These are phyloP conservation scores for Brachionus paranguensis DNA, from an alignment of 1,140 invertebrate genomes.

Conservation along the genomic window DNA sequence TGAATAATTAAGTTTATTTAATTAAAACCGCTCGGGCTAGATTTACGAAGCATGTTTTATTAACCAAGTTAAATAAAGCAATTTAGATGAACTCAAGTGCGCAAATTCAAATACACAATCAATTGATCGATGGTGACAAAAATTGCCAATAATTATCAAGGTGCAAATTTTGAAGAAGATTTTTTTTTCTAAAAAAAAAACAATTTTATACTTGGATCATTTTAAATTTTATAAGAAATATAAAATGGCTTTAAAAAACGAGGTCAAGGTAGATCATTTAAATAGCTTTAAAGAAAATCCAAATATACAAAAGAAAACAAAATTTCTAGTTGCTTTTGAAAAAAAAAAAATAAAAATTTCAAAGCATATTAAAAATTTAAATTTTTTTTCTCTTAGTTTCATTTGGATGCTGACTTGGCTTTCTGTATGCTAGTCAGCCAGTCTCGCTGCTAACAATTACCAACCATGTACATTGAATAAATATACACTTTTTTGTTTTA, in stretches of 20 bases:
- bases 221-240: not conserved
- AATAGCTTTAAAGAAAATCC: not conserved
- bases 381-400: not conserved
- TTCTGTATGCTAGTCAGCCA: not conserved
- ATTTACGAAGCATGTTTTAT: not conserved
- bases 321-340: not conserved
- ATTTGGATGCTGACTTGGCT: conserved; percentile 22
- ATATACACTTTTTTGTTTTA: not conserved
- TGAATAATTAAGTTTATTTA: not conserved
- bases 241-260: not conserved
- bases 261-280: not conserved
- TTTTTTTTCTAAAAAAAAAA: not conserved
- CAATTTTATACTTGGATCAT: not conserved
- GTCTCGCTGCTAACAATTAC: not conserved
- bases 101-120: not conserved
- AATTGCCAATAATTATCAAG: not conserved
- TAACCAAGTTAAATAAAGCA: not conserved
- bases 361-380: not conserved
- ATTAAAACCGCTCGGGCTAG: not conserved
- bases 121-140: not conserved
- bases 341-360: not conserved
- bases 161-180: not conserved
- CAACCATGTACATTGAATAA: not conserved
- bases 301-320: not conserved
- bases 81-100: not conserved